Conservation (phyloP, 2,797 vertebrate genomes). For the Myoxocephalus aenaeus region DNA sequence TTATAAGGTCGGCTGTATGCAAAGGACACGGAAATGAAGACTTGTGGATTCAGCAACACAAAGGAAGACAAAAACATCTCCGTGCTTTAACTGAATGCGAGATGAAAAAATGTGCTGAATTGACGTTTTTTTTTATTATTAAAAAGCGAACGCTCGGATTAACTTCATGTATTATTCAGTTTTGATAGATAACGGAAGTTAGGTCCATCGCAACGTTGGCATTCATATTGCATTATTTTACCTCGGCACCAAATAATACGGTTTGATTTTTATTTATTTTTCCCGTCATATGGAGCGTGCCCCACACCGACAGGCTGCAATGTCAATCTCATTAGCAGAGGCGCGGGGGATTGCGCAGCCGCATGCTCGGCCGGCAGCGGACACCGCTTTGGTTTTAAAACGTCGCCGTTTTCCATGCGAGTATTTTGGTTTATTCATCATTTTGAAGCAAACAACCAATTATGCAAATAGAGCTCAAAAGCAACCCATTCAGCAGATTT, state of each 20-base stretch:
- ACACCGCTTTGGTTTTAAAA: slow-evolving; percentile 50
- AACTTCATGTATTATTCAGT: slow-evolving; percentile 55
- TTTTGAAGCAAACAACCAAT: slow-evolving; percentile 82
- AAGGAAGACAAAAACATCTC: slow-evolving; percentile 29
- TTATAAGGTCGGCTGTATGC: not conserved
- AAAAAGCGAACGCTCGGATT: slow-evolving; percentile 39
- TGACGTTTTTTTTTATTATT: slow-evolving; percentile 7
- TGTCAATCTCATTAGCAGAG: slow-evolving; percentile 71
- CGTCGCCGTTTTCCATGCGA: slow-evolving; percentile 51
- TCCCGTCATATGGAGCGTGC: slow-evolving; percentile 50
- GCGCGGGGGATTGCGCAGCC: slow-evolving; percentile 44
- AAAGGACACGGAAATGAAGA: not conserved
- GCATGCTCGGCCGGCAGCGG: slow-evolving; percentile 64
- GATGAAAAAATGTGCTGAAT: slow-evolving; percentile 34
- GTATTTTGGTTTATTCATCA: slow-evolving; percentile 81
- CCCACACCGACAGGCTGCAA: slow-evolving; percentile 62
- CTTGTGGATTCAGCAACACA: slow-evolving; percentile 1
- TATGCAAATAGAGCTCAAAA: slow-evolving; percentile 80
- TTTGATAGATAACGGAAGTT: not conserved
- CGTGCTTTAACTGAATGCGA: slow-evolving; percentile 25
- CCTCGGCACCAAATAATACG: slow-evolving; percentile 40
- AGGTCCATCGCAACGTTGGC: slow-evolving; percentile 21
- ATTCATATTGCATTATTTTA: slow-evolving; percentile 38
- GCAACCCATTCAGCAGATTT: slow-evolving; percentile 80
- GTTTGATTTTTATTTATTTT: slow-evolving; percentile 12